These are phyloP conservation scores for Coleophora flavipennella DNA, from an alignment of 2,888 invertebrate species.

Conservation along the genomic window DNA sequence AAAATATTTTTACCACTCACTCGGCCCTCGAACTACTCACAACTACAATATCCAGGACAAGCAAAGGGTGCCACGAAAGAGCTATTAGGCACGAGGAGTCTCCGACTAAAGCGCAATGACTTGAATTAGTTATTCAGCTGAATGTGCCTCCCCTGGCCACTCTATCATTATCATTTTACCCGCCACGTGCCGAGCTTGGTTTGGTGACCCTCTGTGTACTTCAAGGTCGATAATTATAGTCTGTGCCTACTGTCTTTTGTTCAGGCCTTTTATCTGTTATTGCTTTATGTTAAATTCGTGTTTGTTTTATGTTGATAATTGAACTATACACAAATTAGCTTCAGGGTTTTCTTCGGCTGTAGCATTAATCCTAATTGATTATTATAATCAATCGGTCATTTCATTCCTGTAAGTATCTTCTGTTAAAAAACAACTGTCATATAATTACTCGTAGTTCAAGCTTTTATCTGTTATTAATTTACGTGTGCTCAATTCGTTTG, in stretches of 20 bases:
- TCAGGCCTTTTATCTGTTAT: constrained; percentile 28
- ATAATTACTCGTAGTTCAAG: no score
- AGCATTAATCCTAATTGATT: no score
- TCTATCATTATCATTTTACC: constrained; percentile 68
- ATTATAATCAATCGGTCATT: no score
- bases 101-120: constrained; percentile 52
- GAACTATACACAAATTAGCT: no score
- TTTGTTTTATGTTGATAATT: constrained; percentile 21
- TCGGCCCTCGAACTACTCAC: constrained; percentile 42
- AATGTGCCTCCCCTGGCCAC: constrained; percentile 63
- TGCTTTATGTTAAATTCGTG: constrained; percentile 7
- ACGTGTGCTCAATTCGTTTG: no score
- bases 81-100: constrained; percentile 33
- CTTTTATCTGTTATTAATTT: no score
- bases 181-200: constrained; percentile 58
- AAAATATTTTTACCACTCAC: constrained; percentile 45
- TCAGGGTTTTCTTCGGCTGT: no score
- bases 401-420: no score
- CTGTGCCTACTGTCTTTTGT: constrained; percentile 35
- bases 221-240: constrained; percentile 64
- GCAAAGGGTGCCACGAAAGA: constrained; percentile 53
- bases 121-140: constrained; percentile 71
- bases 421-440: no score
- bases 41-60: constrained; percentile 21
- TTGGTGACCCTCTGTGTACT: constrained; percentile 42